Evolutionary conservation across 2,113 vertebrate genomes (phyloP).

Genomic region (Tor tambroides): DNA sequence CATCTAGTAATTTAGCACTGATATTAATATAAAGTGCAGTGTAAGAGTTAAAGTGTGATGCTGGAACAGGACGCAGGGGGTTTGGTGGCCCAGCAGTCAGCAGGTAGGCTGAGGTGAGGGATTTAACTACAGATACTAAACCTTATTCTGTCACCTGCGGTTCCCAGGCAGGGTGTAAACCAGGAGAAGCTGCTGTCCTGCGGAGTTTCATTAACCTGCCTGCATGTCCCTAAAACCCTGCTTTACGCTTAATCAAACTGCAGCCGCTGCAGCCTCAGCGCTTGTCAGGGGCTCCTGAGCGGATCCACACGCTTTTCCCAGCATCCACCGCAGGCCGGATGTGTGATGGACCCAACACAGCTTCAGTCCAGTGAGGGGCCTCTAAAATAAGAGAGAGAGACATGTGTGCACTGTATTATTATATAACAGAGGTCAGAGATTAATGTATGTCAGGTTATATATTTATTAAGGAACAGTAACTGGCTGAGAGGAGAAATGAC

Average conservation of each 20-base stretch:
- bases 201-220: constrained; percentile 85
- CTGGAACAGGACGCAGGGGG: not conserved
- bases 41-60: not conserved
- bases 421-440: not conserved
- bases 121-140: constrained; percentile 62
- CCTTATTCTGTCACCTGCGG: constrained; percentile 79
- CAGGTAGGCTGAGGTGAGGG: constrained; percentile 52
- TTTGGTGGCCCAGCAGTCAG: constrained; percentile 56
- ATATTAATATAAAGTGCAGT: not conserved
- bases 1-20: not conserved
- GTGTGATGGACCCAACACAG: not conserved
- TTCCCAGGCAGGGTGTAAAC: constrained; percentile 70
- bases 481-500: not conserved
- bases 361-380: not conserved
- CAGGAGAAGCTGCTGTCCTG: constrained; percentile 69
- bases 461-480: not conserved
- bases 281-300: not conserved
- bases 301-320: not conserved
- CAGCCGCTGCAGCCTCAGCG: constrained; percentile 59
- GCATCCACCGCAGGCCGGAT: not conserved
- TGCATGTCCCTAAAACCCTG: constrained; percentile 75
- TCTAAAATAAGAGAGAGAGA: not conserved
- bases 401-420: not conserved
- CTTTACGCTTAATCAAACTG: constrained; percentile 79
- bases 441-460: not conserved